Conservation (phyloP, 2,888 invertebrate genomes). For the Hartigia nigra region DNA sequence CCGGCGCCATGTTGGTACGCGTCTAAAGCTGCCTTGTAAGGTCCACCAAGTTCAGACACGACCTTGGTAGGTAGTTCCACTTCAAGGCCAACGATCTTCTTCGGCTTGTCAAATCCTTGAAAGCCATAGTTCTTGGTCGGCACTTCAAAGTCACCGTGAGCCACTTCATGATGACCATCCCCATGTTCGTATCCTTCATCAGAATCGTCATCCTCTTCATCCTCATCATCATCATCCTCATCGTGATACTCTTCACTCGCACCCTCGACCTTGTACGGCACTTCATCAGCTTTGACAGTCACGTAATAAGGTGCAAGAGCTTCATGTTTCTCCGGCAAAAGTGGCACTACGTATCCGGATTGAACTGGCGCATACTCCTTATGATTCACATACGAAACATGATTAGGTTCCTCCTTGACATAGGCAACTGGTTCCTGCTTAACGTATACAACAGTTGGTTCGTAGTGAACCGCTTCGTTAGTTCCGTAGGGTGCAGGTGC, state of each 20-base stretch:
- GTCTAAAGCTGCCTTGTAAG: background rate
- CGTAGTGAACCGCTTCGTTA: constrained; percentile 31
- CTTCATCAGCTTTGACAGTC: constrained; percentile 55
- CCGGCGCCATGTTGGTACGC: constrained; percentile 65
- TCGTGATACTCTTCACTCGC: constrained; percentile 40
- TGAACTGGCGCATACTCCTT: constrained; percentile 19
- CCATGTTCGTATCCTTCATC: constrained; percentile 25
- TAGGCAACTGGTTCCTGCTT: constrained; percentile 60
- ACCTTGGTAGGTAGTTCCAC: constrained; percentile 2
- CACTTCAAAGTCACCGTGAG: constrained; percentile 13
- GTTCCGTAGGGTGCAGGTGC: constrained; percentile 28
- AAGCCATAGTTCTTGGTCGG: constrained; percentile 11
- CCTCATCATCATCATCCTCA: constrained; percentile 21
- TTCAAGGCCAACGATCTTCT: constrained; percentile 1
- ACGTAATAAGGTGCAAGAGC: constrained; percentile 61
- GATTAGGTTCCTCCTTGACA: constrained; percentile 21
- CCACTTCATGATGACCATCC: constrained; percentile 17
- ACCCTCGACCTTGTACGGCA: constrained; percentile 62
- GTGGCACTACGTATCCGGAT: constrained; percentile 25
- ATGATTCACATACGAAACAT: constrained; percentile 17
- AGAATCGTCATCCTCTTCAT: constrained; percentile 25
- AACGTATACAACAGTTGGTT: constrained; percentile 36
- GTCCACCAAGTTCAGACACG: constrained; percentile 8
- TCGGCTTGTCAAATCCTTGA: background rate
- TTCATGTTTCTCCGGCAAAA: constrained; percentile 35